Conservation (phyloP, 2,888 invertebrate species). For the Rhopalosiphum nymphaeae region DNA sequence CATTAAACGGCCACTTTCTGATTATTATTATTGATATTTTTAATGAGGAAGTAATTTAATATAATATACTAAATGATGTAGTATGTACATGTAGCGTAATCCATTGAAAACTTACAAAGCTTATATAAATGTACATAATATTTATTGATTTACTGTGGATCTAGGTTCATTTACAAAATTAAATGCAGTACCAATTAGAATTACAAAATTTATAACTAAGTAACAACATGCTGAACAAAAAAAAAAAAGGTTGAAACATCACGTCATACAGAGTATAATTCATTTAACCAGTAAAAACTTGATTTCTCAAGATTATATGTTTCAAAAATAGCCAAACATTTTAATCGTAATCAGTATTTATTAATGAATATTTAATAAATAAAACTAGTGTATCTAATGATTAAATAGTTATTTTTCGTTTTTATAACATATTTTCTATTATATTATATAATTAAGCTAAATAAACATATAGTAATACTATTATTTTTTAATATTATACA, state of each 20-base stretch:
- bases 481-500: background rate
- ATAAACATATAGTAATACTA: background rate
- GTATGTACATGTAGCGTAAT: background rate
- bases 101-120: background rate
- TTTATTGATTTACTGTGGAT: too few species aligned
- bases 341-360: background rate
- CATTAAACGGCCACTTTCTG: too few species aligned
- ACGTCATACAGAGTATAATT: background rate
- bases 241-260: too few species aligned
- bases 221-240: too few species aligned
- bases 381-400: background rate
- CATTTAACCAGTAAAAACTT: background rate
- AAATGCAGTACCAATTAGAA: too few species aligned
- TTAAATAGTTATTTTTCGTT: background rate
- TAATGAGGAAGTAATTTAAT: background rate
- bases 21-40: background rate
- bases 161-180: too few species aligned
- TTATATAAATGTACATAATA: background rate
- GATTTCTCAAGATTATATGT: background rate
- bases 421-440: too few species aligned
- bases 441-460: background rate
- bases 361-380: background rate
- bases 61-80: background rate
- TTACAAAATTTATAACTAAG: too few species aligned
- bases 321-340: background rate